phyloP scores from a whole-genome alignment of 2,113 vertebrate species.

The Hymenochirus boettgeri region DNA sequence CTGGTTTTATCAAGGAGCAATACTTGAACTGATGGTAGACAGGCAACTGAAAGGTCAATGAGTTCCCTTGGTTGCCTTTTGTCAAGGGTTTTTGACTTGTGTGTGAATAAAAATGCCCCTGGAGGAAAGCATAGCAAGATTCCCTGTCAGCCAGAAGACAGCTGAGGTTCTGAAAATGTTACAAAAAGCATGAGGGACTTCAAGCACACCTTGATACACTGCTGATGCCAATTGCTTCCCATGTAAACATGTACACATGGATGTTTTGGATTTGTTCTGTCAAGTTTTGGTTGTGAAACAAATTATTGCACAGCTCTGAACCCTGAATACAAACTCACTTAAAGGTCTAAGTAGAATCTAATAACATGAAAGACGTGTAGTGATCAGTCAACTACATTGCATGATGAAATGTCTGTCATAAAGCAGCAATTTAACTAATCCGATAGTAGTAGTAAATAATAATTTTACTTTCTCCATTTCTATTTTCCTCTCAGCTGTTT shows the following conservation, averaged over 20 bases:
- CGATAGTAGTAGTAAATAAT: no score
- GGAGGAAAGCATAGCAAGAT: slow-evolving; percentile 71
- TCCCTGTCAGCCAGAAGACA: slow-evolving; percentile 80
- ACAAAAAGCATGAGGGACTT: slow-evolving; percentile 81
- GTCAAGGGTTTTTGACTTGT: slow-evolving; percentile 85
- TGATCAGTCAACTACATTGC: slow-evolving; percentile 22
- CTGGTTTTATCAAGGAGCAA: slow-evolving; percentile 77
- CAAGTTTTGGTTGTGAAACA: slow-evolving; percentile 76
- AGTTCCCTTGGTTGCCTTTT: slow-evolving; percentile 79
- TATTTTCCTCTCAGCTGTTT: no score
- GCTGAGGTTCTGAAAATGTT: slow-evolving; percentile 81
- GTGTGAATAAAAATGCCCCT: slow-evolving; percentile 79
- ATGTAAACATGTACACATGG: slow-evolving; percentile 73
- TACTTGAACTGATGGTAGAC: slow-evolving; percentile 78
- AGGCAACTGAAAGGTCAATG: slow-evolving; percentile 79
- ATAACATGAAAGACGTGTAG: slow-evolving; percentile 11
- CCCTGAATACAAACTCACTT: slow-evolving; percentile 68
- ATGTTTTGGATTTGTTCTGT: slow-evolving; percentile 82
- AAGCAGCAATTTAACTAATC: no score
- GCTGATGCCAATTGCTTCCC: slow-evolving; percentile 66
- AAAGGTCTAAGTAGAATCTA: slow-evolving; percentile 46
- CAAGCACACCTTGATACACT: slow-evolving; percentile 66
- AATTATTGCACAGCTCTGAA: slow-evolving; percentile 65
- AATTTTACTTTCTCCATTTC: no score
- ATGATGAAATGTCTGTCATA: neutral